Evolutionary conservation across 2,797 vertebrate species (phyloP).

Genomic region (Macrochelys suwanniensis): DNA sequence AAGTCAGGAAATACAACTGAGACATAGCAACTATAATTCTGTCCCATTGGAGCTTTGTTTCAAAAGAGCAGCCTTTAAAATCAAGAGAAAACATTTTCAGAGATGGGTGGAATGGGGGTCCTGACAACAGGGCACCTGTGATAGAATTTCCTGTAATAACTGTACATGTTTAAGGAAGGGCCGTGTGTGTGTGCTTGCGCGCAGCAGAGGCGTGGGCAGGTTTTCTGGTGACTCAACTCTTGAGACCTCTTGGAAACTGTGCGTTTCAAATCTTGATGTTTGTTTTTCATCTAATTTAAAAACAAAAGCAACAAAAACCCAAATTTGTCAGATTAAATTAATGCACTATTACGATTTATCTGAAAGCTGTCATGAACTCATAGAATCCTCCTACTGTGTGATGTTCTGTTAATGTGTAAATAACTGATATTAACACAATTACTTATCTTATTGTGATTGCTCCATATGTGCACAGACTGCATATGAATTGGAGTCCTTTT

Average conservation of each 20-base stretch:
- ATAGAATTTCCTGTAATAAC: not conserved
- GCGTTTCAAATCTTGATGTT: not conserved
- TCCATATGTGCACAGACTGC: not conserved
- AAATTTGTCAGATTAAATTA: not conserved
- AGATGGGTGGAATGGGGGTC: not conserved
- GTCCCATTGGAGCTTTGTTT: not conserved
- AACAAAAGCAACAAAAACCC: not conserved
- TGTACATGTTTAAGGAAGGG: not conserved
- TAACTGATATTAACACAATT: not conserved
- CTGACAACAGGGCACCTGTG: not conserved
- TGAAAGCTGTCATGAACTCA: not conserved
- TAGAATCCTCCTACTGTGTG: not conserved
- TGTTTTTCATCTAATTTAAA: not conserved
- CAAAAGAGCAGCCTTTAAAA: not conserved
- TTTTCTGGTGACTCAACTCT: not conserved
- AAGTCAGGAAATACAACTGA: not conserved
- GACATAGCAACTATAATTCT: not conserved
- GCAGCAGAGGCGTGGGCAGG: not conserved
- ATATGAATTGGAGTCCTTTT: not conserved
- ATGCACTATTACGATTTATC: not conserved
- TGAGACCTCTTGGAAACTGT: not conserved
- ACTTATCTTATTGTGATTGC: not conserved
- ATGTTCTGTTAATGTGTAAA: not conserved
- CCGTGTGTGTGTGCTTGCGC: rapidly evolving
- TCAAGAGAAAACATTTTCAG: not conserved